These are phyloP conservation scores for Dicerorhinus sumatrensis DNA, from an alignment of 2,113 vertebrate genomes.

Conservation along the genomic window DNA sequence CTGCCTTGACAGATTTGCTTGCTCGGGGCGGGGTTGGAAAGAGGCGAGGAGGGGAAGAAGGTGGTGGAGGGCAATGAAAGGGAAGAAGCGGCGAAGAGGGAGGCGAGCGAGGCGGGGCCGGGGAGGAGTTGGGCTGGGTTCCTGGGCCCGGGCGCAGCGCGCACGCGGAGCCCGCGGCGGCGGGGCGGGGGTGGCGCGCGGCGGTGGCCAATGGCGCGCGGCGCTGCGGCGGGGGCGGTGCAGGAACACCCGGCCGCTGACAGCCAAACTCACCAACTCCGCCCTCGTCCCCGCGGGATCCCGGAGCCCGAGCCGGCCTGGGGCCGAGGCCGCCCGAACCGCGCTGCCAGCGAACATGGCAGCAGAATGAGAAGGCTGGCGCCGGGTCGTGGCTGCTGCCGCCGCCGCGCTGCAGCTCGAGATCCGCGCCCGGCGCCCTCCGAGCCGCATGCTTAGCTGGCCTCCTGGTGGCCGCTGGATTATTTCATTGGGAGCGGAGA, in stretches of 20 bases:
- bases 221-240: slow-evolving; percentile 79
- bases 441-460: slow-evolving; percentile 23
- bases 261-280: slow-evolving; percentile 81
- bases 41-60: neutral
- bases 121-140: slow-evolving; percentile 51
- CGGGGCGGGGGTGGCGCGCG: slow-evolving; percentile 13
- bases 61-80: slow-evolving; percentile 56
- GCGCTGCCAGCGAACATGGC: slow-evolving; percentile 70
- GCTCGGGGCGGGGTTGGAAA: slow-evolving; percentile 63
- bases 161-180: neutral
- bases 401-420: slow-evolving; percentile 84
- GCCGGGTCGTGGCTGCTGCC: slow-evolving; percentile 82
- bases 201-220: slow-evolving; percentile 76
- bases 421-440: slow-evolving; percentile 74
- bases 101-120: slow-evolving; percentile 25
- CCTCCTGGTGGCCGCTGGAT: slow-evolving; percentile 70
- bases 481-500: neutral
- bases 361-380: slow-evolving; percentile 81
- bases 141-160: neutral
- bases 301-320: slow-evolving; percentile 47
- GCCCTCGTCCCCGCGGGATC: slow-evolving; percentile 68
- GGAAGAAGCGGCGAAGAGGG: neutral
- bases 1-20: neutral
- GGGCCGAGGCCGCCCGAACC: slow-evolving; percentile 41
- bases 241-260: slow-evolving; percentile 83